Evolutionary conservation across 2,797 vertebrate species (phyloP), one percentile per base, ranked within the genome.

Genomic region (Apodemus agrarius): DNA sequence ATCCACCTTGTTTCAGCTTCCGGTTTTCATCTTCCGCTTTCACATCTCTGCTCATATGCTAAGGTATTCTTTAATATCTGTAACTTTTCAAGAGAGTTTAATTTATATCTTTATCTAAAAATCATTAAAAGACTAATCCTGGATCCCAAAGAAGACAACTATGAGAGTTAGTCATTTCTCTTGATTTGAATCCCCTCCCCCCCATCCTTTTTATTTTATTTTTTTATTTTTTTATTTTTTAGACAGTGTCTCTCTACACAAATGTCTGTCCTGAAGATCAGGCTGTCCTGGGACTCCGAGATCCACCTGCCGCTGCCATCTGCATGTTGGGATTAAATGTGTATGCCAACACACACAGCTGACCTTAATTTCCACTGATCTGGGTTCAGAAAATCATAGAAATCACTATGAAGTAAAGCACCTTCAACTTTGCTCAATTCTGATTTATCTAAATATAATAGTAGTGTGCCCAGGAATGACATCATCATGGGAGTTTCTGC

Each of bases 91-190:
- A 37, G n/a, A 69, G n/a, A 89, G 43, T 92, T 95, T 84, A 83
- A 57, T 72, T 96, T 72, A 8, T 94, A 52, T 46, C 69, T 85
- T 82, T 21, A 82, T n/a, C 80, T 87, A 90, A 94, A 95, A 91
- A 40, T 67, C 82, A 97, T 11, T 59, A 67, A n/a, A 54, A 65
- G 17, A 59, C n/a, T 67, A 85, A 37, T 59, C 89, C 81, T 93
- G 37, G 57, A 59, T 72, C 63, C 86, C 43, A 94, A 34, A 24
- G 34, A 94, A 87, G 76, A 85, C 8, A 52, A 49, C 1, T 49
- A 31, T 80, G 0, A 43, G 46, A 46, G 46, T 52, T 34, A 86
- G 57, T 43, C 63, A 65, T 86, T 84, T 79, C 54, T 90, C 17
- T n/a, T 91, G 65, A 91, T 17, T 67, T 91, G 40, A 72, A 74